Evolutionary conservation across 1,140 invertebrate genomes (phyloP).

Genomic region (Doryteuthis pealeii): DNA sequence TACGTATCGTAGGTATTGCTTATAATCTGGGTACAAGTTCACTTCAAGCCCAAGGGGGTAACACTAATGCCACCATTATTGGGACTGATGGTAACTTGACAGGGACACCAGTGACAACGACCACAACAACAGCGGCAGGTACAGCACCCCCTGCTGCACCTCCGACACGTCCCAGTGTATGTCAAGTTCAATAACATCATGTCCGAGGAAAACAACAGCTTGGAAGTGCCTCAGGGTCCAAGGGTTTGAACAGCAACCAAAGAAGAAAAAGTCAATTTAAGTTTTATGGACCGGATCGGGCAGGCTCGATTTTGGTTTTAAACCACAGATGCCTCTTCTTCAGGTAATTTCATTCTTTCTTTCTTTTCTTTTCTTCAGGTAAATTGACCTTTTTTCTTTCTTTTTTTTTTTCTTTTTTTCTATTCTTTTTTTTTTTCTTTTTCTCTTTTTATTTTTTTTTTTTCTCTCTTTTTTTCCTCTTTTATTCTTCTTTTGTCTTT

Average conservation of each 20-base stretch:
- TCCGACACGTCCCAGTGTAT: constrained; percentile 26
- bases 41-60: constrained; percentile 20
- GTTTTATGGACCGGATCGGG: constrained; percentile 60
- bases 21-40: constrained; percentile 56
- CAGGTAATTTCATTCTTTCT: constrained; percentile 46
- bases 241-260: constrained; percentile 59
- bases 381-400: not conserved
- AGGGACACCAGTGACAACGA: constrained; percentile 16
- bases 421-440: too few relatives aligned
- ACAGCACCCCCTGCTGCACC: constrained; percentile 21
- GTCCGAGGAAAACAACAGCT: constrained; percentile 58
- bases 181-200: constrained; percentile 45
- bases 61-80: not conserved
- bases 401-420: not conserved
- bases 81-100: constrained; percentile 16
- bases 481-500: too few relatives aligned
- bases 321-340: constrained; percentile 59
- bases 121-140: constrained; percentile 9
- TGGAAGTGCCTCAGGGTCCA: constrained; percentile 60
- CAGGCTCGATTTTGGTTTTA: constrained; percentile 59
- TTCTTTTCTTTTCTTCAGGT: not conserved
- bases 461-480: not conserved
- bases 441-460: constrained; percentile 13
- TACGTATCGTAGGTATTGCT: constrained; percentile 56
- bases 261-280: constrained; percentile 57